Base-by-base conservation (phyloP, 64 coral and sea anemone species). In the Pachyseris speciosa region DNA sequence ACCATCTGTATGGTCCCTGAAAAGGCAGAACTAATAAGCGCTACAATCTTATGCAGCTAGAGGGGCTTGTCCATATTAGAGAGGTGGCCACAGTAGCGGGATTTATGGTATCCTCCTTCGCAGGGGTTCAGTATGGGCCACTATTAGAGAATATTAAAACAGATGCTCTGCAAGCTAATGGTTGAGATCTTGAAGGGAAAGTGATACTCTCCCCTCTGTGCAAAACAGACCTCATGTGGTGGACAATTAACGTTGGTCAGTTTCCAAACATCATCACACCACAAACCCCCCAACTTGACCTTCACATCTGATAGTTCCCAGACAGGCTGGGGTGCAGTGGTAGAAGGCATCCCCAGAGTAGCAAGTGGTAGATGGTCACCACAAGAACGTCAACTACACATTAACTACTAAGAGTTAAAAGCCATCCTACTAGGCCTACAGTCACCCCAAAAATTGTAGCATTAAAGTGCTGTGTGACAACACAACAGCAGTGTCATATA, bases 381-480 rank as follows among this genome's bases (percentile, higher is more conserved):
- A 13, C 37, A 73, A 32, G 80, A 92, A 64, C 64, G 67, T 19
- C 26, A 87, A 55, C 32, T 48, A 70, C 44, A 87, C 44, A 47
- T 60, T 42, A 84, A 85, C 45, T 33, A 63, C 38, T 55, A 73
- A n/a, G 64, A 88, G 25, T 26, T 88, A 8, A 88, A 88, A 51
- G 50, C 86, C 50, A 88, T 88, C 45, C 52, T 61, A 13, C 29
- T 75, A 51, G 71, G 20, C n/a, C 50, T 88, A 20, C 86, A 88
- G 55, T n/a, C 86, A 9, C 71, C 61, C 17, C 76, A 30, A 74
- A 24, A 29, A n/a, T 37, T 22, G 38, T 29, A 36, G 41, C 81
- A 92, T 74, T 40, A 92, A 84, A 84, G 42, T 92, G 37, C 90
- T 85, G 15, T 92, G 74, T 84, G 90, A 92, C 39, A 92, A 92